phyloP scores from a whole-genome alignment of 2,113 vertebrate genomes.

The Tautogolabrus adspersus region DNA sequence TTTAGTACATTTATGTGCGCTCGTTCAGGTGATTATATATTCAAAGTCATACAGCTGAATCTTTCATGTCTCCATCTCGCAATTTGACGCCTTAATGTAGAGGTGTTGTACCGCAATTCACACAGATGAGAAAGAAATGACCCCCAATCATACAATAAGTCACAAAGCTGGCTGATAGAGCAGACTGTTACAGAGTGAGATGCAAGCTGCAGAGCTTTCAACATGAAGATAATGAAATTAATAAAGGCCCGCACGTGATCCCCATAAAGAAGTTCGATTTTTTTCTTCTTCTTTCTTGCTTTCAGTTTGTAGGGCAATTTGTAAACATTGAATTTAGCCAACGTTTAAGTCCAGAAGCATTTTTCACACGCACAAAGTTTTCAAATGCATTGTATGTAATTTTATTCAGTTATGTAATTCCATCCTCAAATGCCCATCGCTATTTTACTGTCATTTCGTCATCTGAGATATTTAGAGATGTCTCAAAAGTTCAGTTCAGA shows the following conservation, averaged over 20 bases:
- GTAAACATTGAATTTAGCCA: no score
- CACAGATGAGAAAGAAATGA: slow-evolving; percentile 52
- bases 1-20: slow-evolving; percentile 48
- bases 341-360: no score
- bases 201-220: not conserved
- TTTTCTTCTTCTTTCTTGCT: not conserved
- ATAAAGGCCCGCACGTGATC: slow-evolving; percentile 21
- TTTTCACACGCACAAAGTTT: no score
- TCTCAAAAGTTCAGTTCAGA: slow-evolving; percentile 70
- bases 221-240: slow-evolving; percentile 2
- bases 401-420: no score
- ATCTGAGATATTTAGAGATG: slow-evolving; percentile 25
- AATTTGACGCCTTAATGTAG: slow-evolving; percentile 73
- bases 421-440: no score
- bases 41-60: slow-evolving; percentile 60
- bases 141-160: slow-evolving; percentile 40
- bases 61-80: slow-evolving; percentile 72
- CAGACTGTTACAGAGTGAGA: slow-evolving; percentile 11
- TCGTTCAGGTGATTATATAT: slow-evolving; percentile 75
- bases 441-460: not conserved
- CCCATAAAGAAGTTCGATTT: not conserved
- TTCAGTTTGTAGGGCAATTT: not conserved
- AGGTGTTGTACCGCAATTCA: slow-evolving; percentile 64
- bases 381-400: no score
- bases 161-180: slow-evolving; percentile 54